Evolutionary conservation across 2,797 vertebrate genomes (phyloP).

Genomic region (Gallinago nigripennis): DNA sequence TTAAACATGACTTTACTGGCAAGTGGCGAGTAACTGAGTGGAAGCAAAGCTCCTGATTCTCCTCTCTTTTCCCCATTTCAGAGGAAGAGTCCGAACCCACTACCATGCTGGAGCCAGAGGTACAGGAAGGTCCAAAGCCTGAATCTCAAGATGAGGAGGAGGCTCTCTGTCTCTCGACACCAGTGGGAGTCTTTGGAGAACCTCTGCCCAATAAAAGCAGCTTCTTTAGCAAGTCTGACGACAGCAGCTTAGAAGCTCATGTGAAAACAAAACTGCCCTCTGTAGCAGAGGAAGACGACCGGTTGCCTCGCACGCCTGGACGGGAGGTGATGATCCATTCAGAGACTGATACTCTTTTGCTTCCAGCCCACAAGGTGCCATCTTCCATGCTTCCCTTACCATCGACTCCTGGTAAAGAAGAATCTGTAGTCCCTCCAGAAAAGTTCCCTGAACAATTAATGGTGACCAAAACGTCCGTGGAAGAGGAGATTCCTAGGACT

Average conservation of each 20-base stretch:
- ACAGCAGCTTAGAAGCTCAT: slow-evolving; percentile 74
- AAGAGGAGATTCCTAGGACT: slow-evolving; percentile 92
- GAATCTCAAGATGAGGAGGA: slow-evolving; percentile 72
- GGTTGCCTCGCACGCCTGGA: slow-evolving; percentile 78
- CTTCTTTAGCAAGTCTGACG: slow-evolving; percentile 63
- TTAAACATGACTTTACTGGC: background rate
- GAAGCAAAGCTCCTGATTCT: slow-evolving; percentile 22
- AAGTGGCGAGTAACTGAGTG: background rate
- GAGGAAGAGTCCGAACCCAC: slow-evolving; percentile 67
- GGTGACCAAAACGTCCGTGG: slow-evolving; percentile 80
- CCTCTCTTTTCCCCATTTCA: background rate
- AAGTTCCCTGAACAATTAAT: slow-evolving; percentile 76
- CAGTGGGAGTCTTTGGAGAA: slow-evolving; percentile 75
- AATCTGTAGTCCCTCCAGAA: slow-evolving; percentile 74
- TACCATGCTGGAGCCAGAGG: slow-evolving; percentile 65
- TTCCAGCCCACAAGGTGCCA: slow-evolving; percentile 69
- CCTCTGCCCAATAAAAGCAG: slow-evolving; percentile 35
- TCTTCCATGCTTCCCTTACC: slow-evolving; percentile 79
- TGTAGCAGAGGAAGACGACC: slow-evolving; percentile 74
- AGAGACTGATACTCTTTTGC: slow-evolving; percentile 64
- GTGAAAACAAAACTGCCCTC: slow-evolving; percentile 59
- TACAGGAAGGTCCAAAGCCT: slow-evolving; percentile 68
- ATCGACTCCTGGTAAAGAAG: slow-evolving; percentile 74
- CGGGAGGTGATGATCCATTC: slow-evolving; percentile 68
- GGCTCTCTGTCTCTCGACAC: slow-evolving; percentile 75